Base-by-base conservation (phyloP, 2,888 invertebrate species). In the Watsonalla binaria region DNA sequence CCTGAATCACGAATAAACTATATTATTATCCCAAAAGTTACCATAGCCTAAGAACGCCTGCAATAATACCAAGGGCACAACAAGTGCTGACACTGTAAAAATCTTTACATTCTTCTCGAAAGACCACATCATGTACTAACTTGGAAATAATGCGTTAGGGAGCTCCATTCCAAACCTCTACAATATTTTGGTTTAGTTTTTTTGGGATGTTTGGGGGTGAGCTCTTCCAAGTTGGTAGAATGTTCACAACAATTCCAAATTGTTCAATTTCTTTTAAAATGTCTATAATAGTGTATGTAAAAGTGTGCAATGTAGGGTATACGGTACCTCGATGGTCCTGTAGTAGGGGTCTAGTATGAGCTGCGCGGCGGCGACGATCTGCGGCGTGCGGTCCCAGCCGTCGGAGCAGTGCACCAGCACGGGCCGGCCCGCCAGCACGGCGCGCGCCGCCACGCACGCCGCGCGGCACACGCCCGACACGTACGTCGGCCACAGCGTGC, bases 301-400 rank as follows among this genome's bases (percentile, higher is more conserved):
- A 24, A 9, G 24, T 42, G 9, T 15, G 13, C 2, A 5, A n/a
- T 0, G 13, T n/a, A n/a, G n/a, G 46, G 45, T 42, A 5, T 11
- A 39, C 11, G 46, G 74, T 76, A 95, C 98, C 92, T 97, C 95
- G 52, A 97, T 92, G 9, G 99, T 99, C 66, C 99, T 92, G 84
- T 99, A 99, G 87, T 94, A 95, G 0, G 98, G 98, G 92, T 99
- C 99, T 45, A 99, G 92, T 74, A 99, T 90, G 46, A 99, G 92
- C 85, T 99, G 96, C 11, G 98, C 97, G 52, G 99, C 92, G 46
- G 98, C 96, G 13, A 97, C 97, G 63, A 99, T 96, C 91, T 99
- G 99, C 48, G 99, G 97, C 54, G 99, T 99, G 65, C 99, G 93
- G 89, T 99, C 99, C 99, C 99, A 99, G 49, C 99, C 99, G 89